Conservation (phyloP, 2,113 vertebrate genomes). For the Platysternon megacephalum region DNA sequence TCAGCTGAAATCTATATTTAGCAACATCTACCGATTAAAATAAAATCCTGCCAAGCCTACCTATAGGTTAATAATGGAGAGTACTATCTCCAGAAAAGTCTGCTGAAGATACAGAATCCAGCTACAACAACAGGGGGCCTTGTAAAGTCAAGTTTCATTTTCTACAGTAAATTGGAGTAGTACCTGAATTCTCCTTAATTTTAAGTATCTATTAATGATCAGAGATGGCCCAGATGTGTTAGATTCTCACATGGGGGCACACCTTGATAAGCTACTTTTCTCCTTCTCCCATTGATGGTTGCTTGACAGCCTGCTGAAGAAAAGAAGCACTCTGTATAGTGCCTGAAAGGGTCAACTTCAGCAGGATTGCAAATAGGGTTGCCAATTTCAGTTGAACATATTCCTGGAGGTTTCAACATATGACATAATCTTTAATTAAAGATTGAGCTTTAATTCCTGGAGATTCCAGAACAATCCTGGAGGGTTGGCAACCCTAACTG, state of each 20-base stretch:
- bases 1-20: neutral
- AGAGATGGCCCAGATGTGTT: neutral
- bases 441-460: too few relatives aligned
- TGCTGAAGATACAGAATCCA: neutral
- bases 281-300: neutral
- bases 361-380: neutral
- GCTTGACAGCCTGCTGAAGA: neutral
- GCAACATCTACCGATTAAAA: neutral
- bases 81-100: neutral
- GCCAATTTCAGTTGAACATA: too few relatives aligned
- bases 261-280: neutral
- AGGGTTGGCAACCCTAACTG: too few relatives aligned
- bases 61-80: neutral
- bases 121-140: neutral
- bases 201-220: neutral
- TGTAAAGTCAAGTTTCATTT: neutral
- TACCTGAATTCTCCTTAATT: neutral
- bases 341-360: neutral
- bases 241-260: neutral
- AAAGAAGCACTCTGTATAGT: neutral
- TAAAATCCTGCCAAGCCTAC: neutral
- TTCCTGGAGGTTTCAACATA: too few relatives aligned
- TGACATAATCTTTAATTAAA: too few relatives aligned
- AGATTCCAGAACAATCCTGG: too few relatives aligned
- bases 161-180: neutral